These are phyloP conservation scores for Peromyscus californicus DNA, from an alignment of 2,113 vertebrate genomes.

Conservation along the genomic window DNA sequence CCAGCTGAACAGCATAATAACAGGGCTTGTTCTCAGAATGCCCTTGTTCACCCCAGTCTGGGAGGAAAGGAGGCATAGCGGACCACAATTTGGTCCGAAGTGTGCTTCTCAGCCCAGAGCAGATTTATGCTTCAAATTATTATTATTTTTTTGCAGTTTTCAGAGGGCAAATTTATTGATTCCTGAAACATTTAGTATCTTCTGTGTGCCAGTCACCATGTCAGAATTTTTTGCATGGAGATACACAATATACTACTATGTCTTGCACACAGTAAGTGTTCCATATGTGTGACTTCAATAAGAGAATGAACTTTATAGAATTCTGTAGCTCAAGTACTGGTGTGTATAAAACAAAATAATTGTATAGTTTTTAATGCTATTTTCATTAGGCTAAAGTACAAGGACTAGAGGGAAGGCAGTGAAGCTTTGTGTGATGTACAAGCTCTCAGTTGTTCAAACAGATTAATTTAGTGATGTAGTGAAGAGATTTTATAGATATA, in stretches of 20 bases:
- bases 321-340: neutral
- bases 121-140: neutral
- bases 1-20: neutral
- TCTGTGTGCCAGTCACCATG: neutral
- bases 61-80: neutral
- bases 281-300: neutral
- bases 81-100: too few species aligned
- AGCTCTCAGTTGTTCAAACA: neutral
- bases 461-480: neutral
- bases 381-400: neutral
- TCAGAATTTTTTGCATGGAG: neutral
- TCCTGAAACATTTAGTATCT: slow-evolving; percentile 35
- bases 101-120: neutral
- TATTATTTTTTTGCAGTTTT: neutral
- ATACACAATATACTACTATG: neutral
- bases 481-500: neutral
- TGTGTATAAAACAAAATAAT: slow-evolving; percentile 48
- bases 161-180: neutral
- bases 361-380: neutral
- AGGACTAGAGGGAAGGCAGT: neutral
- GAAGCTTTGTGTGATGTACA: neutral
- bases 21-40: neutral
- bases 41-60: neutral
- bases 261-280: neutral
- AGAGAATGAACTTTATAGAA: slow-evolving; percentile 45